Conservation (phyloP, 2,797 vertebrate genomes). For the Euthynnus affinis region DNA sequence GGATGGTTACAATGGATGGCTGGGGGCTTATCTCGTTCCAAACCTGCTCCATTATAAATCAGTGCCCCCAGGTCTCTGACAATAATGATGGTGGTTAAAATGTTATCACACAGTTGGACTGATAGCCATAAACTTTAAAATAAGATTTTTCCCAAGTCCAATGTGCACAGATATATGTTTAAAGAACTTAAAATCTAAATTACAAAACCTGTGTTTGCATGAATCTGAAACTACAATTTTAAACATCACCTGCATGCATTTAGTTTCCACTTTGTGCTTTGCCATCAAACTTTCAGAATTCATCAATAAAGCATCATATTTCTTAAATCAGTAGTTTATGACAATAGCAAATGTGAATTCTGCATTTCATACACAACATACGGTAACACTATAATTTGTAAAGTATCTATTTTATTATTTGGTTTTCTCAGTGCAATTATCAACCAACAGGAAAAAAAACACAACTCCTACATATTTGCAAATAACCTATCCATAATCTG, state of each 20-base stretch:
- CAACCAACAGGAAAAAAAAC: not conserved
- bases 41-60: slow-evolving; percentile 1
- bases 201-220: too few relatives aligned
- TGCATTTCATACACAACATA: not conserved
- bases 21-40: too few relatives aligned
- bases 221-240: not conserved
- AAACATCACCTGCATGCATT: not conserved
- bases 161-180: not conserved
- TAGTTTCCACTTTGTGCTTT: not conserved
- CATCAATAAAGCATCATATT: not conserved
- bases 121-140: not conserved
- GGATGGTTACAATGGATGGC: not conserved
- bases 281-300: not conserved
- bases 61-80: not conserved
- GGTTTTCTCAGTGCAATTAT: not conserved
- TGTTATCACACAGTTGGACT: too few relatives aligned
- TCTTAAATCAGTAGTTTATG: not conserved
- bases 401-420: not conserved
- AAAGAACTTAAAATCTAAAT: not conserved
- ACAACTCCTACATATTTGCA: not conserved
- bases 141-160: not conserved
- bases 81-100: not conserved
- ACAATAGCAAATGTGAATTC: not conserved
- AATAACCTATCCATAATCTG: not conserved
- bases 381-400: not conserved